Percentiles rank a stretch among this genome's conserved stretches.
Conservation (phyloP, 2,888 invertebrate genomes). For the Hydroisotoma schaefferi region DNA sequence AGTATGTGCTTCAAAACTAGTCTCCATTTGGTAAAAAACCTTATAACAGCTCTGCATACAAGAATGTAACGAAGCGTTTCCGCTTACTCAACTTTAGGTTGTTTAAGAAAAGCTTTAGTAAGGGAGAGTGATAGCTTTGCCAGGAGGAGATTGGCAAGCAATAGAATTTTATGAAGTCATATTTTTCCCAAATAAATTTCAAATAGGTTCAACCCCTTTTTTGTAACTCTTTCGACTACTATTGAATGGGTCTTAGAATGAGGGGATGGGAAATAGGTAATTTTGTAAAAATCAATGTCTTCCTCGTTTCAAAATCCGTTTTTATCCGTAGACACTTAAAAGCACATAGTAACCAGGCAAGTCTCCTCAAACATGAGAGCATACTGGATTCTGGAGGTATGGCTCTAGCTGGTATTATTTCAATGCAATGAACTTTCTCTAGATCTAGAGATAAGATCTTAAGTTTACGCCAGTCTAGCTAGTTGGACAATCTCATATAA, state of each 20-base stretch:
- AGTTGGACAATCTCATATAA: no score
- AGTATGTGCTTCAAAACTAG: no score
- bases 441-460: no score
- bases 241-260: background rate
- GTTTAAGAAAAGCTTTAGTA: no score
- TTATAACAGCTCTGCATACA: no score
- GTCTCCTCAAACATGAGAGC: no score
- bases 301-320: conserved; percentile 6
- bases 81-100: no score
- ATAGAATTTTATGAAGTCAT: conserved; percentile 47
- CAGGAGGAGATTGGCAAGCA: conserved; percentile 39
- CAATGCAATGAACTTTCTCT: no score
- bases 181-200: conserved; percentile 32
- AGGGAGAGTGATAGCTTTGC: background rate
- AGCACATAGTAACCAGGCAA: background rate
- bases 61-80: no score
- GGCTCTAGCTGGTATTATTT: background rate
- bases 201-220: conserved; percentile 3
- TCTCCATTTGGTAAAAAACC: no score
- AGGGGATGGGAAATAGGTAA: conserved; percentile 2
- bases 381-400: background rate
- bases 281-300: conserved; percentile 9
- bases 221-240: background rate
- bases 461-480: no score
- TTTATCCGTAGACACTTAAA: no score